Evolutionary conservation across 1,140 invertebrate genomes (phyloP).

Genomic region (Brachionus paranguensis): DNA sequence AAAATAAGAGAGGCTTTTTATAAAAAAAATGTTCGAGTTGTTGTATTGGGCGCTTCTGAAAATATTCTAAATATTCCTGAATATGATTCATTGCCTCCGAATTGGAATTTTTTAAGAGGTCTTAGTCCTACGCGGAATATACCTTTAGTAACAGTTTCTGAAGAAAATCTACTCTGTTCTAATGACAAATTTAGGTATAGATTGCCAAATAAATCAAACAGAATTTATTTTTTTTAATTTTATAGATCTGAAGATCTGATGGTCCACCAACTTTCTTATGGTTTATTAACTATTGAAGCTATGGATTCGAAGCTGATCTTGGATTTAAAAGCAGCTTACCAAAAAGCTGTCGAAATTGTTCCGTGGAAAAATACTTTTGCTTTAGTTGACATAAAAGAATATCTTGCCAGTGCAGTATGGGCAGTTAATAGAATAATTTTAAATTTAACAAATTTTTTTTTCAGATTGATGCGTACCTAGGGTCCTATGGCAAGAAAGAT

Average conservation of each 20-base stretch:
- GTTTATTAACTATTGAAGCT: conserved; percentile 2
- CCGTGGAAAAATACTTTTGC: conserved; percentile 46
- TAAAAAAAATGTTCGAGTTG: conserved; percentile 44
- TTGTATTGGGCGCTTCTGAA: conserved; percentile 44
- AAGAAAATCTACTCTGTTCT: conserved; percentile 11
- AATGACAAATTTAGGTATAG: conserved; percentile 6
- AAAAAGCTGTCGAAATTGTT: conserved; percentile 42
- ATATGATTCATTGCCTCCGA: not conserved
- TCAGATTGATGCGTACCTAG: conserved; percentile 44
- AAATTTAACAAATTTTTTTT: conserved; percentile 23
- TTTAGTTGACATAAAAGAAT: conserved; percentile 43
- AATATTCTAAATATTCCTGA: conserved; percentile 34
- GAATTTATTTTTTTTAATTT: not conserved
- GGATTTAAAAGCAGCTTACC: conserved; percentile 42
- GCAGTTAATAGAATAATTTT: not conserved
- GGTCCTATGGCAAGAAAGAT: conserved; percentile 44
- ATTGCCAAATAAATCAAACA: conserved; percentile 38
- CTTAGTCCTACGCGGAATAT: not conserved
- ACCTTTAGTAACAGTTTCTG: not conserved
- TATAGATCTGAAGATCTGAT: not conserved
- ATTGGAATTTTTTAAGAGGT: not conserved
- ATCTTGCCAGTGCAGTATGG: conserved; percentile 44
- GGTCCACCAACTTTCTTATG: conserved; percentile 37
- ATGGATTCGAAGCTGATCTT: conserved; percentile 42
- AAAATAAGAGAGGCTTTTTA: conserved; percentile 45